phyloP scores from a whole-genome alignment of 1,140 invertebrate species.

The Linepithema humile region DNA sequence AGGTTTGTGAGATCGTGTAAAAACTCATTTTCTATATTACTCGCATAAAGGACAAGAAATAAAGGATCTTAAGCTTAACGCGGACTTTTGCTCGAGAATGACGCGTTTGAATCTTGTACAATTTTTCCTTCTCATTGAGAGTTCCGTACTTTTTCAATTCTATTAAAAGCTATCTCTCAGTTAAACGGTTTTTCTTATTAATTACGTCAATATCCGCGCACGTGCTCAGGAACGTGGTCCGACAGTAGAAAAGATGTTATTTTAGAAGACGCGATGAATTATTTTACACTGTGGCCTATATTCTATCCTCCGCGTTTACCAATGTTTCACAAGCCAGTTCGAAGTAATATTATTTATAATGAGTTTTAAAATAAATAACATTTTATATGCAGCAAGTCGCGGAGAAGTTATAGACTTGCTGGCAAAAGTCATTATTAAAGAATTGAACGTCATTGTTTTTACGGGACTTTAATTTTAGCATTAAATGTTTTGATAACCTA shows the following conservation, averaged over 20 bases:
- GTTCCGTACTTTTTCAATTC: slow-evolving; percentile 14
- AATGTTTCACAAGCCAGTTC: background rate
- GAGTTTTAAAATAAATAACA: background rate
- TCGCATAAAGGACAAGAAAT: background rate
- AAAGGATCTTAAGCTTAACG: background rate
- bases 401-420: background rate
- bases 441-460: background rate
- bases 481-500: background rate
- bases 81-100: slow-evolving; percentile 12
- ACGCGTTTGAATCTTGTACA: slow-evolving; percentile 32
- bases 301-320: background rate
- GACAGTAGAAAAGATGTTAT: background rate
- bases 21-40: background rate
- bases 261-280: slow-evolving; percentile 36
- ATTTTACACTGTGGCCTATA: slow-evolving; percentile 35
- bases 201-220: slow-evolving; percentile 1
- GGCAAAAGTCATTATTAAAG: background rate
- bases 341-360: background rate
- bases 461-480: background rate
- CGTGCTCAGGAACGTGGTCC: background rate
- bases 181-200: slow-evolving; percentile 32
- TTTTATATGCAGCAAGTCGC: background rate
- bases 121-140: slow-evolving; percentile 9
- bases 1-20: background rate
- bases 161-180: slow-evolving; percentile 23